Evolutionary conservation across 2,113 vertebrate species (phyloP).

Genomic region (Macquaria australasica): DNA sequence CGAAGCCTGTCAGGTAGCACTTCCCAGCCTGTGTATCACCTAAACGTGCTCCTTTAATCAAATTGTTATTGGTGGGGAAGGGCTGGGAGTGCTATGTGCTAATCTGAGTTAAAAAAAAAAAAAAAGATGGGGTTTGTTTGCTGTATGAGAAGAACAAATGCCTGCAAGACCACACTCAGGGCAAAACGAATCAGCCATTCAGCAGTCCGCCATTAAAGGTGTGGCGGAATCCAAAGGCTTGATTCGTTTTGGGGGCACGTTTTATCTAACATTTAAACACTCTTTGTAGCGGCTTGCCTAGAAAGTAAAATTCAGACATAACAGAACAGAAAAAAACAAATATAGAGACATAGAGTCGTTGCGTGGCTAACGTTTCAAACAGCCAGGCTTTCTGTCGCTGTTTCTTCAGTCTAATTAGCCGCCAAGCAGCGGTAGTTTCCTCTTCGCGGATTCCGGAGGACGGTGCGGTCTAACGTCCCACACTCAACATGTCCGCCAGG

Average conservation of each 20-base stretch:
- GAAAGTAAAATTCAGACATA: background rate
- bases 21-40: background rate
- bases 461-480: slow-evolving; percentile 17
- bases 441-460: background rate
- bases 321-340: too few species aligned
- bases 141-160: background rate
- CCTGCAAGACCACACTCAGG: background rate
- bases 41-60: background rate
- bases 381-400: too few species aligned
- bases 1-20: background rate
- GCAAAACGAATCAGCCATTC: fast-evolving
- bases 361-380: background rate
- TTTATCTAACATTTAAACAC: background rate
- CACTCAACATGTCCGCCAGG: slow-evolving; percentile 79
- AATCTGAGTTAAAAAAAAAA: background rate
- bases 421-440: background rate
- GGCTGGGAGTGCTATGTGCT: fast-evolving
- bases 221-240: slow-evolving; percentile 57
- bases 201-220: slow-evolving; percentile 50
- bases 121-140: background rate
- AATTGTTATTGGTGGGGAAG: fast-evolving
- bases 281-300: background rate
- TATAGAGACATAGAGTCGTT: too few species aligned
- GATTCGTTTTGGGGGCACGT: background rate
- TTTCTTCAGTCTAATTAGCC: background rate